Percentiles rank a stretch among this genome's conserved stretches.
Evolutionary conservation across 2,888 invertebrate genomes (phyloP).

Genomic region (Lepidocyrtinus sp.): DNA sequence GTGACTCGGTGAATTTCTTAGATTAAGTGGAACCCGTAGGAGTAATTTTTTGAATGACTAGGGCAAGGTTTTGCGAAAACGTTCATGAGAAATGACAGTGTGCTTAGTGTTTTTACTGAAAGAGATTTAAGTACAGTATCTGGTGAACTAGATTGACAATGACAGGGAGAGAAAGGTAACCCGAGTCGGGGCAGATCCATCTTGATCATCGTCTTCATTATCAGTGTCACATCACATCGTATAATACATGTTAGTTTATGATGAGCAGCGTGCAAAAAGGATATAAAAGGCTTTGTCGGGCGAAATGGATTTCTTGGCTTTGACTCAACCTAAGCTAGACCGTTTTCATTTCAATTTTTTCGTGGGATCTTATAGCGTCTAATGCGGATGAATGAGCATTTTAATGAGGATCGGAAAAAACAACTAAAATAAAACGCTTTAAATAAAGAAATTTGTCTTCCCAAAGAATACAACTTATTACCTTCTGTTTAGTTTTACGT

Average conservation of each 20-base stretch:
- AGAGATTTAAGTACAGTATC: no score
- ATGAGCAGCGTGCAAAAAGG: neutral
- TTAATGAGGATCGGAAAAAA: neutral
- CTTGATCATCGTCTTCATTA: slow-evolving; percentile 18
- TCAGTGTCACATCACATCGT: slow-evolving; percentile 1
- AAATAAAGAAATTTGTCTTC: slow-evolving; percentile 11
- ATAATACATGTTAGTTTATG: neutral
- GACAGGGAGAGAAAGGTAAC: neutral
- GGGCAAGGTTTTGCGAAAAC: neutral
- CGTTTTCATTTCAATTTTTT: no score
- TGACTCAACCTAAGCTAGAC: no score
- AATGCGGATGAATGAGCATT: slow-evolving; percentile 15
- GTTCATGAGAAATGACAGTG: neutral
- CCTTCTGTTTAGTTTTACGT: no score
- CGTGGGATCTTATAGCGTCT: neutral
- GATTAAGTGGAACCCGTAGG: neutral
- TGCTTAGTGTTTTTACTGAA: neutral
- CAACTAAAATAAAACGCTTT: no score
- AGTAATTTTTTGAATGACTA: slow-evolving; percentile 18
- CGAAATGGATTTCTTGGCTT: slow-evolving; percentile 3
- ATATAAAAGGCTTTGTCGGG: neutral
- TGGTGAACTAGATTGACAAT: neutral
- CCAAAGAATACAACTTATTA: no score
- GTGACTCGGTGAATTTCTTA: neutral
- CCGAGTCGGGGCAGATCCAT: neutral